Evolutionary conservation across 1,140 invertebrate genomes (phyloP), one percentile per base, ranked within the genome.

Genomic region (Tetraneura akinire): DNA sequence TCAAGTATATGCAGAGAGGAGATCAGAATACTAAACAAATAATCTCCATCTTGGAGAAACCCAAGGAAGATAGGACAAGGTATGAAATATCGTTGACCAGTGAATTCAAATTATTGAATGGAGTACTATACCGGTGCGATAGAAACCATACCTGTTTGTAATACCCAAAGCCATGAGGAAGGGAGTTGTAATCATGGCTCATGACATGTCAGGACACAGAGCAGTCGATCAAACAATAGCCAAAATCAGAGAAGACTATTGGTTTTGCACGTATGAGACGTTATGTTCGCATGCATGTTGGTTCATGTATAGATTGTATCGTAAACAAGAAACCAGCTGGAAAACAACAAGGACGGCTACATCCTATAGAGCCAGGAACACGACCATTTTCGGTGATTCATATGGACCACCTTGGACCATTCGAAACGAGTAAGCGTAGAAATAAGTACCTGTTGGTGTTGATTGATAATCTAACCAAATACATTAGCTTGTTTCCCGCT

Each of bases 401-500:
- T 29, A 14, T 68, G 23, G 60, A 80, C n/a, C 62, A 66, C 16
- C 51, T 80, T 29, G 78, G 60, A 16, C 78, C 78, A 4, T 80
- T 80, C 26, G 23, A 23, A 47, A 29, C 60, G 13, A 80, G 32
- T 21, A 42, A 32, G 3, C 45, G 23, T 8, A 3, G 60, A 8
- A 80, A 80, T 29, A n/a, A 16, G n/a, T 47, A 21, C 21, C 5
- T 80, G 11, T 49, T 80, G 10, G 76, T 80, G 3, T 13, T 66
- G 16, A 32, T 80, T 1, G 76, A 80, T 18, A 80, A 80, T 29
- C 32, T 80, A n/a, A 80, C 76, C 8, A 80, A 80, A n/a, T 80
- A 62, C 29, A 60, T 80, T 14, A 14, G 23, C 6, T 16, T 80
- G 8, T 64, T 29, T 8, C 32, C 57, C 13, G 14, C 62, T 13